Evolutionary conservation across 2,797 vertebrate species (phyloP), one percentile per base, ranked within the genome.

Genomic region (Ctenopoma multispine): DNA sequence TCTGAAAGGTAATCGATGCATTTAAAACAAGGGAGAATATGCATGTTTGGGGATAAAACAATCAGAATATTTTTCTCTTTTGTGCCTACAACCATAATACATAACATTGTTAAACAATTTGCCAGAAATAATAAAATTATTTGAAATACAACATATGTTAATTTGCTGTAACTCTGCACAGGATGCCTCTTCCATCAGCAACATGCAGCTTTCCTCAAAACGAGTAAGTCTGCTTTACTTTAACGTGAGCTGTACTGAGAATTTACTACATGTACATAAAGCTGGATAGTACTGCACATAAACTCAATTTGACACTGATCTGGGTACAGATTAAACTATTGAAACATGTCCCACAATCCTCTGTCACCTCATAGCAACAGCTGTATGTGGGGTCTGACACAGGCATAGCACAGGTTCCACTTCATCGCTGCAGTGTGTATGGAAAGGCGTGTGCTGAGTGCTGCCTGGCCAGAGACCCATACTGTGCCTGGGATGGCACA

Each of bases 131-230:
- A 44, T 38, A 20, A 17, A 43, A 15, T 1, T 5, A 7, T 5
- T 43, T 18, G 11, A 11, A 36, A 36, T 55, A 10, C n/a, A 47
- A 3, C 49, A 8, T 34, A 43, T 17, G 7, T 29, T 56, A 20
- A 48, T 73, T 49, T 49, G 14, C 27, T 60, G 23, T 31, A 31
- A 61, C 15, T 76, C 46, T 86, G 47, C 40, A 75, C 44, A 99
- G 98, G 95, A 98, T 1, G 92, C 95, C 0, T 95, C 96, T 0
- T 91, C 97, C 6, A 91, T 99, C 85, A 95, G 92, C 78, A 96
- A 96, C 90, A 96, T 99, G 94, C 96, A 99, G 87, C 94, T 99
- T 80, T 99, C 98, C 31, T 99, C 97, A 51, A 99, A 99, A 79
- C 92, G 98, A 92, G 98, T 99, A 93, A 92, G 94, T 87, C 60